Evolutionary conservation across 2,113 vertebrate genomes (phyloP).

Genomic region (Gymnarchus niloticus): DNA sequence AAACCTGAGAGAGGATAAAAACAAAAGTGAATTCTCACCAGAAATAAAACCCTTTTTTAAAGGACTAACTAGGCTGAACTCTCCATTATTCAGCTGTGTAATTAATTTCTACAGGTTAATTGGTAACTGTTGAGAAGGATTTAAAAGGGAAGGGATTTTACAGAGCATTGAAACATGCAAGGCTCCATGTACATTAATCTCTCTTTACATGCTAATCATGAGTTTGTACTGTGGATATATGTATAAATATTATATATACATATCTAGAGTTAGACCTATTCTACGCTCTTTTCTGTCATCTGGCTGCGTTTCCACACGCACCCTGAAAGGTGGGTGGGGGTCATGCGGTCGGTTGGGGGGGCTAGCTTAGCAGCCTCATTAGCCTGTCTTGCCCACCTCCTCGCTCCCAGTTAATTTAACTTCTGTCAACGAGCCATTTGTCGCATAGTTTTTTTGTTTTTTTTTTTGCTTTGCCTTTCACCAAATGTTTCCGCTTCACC

Average conservation of each 20-base stretch:
- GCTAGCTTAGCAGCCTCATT: neutral
- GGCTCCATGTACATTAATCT: neutral
- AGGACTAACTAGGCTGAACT: neutral
- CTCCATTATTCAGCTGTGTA: neutral
- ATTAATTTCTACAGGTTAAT: slow-evolving; percentile 12
- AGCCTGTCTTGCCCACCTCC: neutral
- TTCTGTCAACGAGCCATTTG: neutral
- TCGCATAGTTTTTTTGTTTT: neutral
- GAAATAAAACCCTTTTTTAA: neutral
- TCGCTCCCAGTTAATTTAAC: neutral
- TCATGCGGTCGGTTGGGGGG: neutral
- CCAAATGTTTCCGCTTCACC: neutral
- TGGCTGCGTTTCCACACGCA: slow-evolving; percentile 25
- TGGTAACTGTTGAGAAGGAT: neutral
- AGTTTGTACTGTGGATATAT: neutral
- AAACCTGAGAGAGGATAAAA: slow-evolving; percentile 40
- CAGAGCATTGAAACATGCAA: neutral
- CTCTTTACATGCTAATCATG: neutral
- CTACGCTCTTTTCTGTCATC: slow-evolving; percentile 24
- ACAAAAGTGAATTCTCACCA: neutral
- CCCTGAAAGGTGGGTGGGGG: neutral
- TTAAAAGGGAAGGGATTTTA: neutral
- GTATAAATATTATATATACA: neutral
- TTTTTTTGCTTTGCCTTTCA: neutral
- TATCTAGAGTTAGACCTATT: too few species aligned